Conservation (phyloP, 2,113 vertebrate species). For the Cyphomyrus plagiostoma region DNA sequence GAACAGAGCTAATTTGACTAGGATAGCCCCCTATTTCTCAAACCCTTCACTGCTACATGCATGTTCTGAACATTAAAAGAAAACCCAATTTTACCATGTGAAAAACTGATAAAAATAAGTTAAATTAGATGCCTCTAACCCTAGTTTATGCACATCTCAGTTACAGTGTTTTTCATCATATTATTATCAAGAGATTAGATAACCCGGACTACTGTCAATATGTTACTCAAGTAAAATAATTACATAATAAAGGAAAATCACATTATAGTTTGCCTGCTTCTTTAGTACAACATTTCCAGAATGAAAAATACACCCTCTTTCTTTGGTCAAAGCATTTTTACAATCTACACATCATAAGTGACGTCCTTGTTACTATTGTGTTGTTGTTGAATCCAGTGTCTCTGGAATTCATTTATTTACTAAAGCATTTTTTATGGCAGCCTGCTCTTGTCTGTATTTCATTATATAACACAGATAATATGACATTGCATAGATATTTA, state of each 20-base stretch:
- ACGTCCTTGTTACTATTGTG: neutral
- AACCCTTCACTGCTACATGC: neutral
- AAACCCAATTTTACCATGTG: neutral
- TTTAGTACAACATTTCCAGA: neutral
- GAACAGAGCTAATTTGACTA: neutral
- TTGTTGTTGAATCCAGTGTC: no score
- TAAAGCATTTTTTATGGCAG: neutral
- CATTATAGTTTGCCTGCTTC: neutral
- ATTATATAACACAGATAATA: neutral
- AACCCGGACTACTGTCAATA: neutral
- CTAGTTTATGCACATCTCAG: neutral
- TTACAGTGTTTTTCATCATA: neutral
- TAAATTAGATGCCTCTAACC: neutral
- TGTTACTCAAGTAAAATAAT: neutral
- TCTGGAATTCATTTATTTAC: neutral
- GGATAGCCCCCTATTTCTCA: neutral
- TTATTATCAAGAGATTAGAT: neutral
- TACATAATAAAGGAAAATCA: neutral
- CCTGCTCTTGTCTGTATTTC: neutral
- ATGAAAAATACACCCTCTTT: neutral
- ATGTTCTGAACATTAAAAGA: neutral
- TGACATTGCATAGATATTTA: neutral
- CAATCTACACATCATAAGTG: neutral
- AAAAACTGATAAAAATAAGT: neutral
- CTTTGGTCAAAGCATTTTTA: neutral